Base-by-base conservation (phyloP, 2,113 vertebrate species). In the Azemiops feae region DNA sequence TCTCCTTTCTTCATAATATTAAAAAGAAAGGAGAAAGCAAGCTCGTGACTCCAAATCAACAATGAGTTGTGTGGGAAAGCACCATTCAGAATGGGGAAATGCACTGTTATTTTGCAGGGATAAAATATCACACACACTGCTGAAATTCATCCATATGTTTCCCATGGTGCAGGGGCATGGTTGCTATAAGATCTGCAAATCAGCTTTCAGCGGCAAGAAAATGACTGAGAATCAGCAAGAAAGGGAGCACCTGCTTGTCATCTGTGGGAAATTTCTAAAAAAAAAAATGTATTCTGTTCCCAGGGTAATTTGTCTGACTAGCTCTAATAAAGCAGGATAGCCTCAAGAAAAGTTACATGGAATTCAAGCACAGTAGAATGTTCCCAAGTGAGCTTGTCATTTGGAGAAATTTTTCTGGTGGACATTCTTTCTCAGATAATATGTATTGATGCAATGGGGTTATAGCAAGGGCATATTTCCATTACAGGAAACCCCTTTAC, bases 201-300 rank as follows among this genome's bases (percentile, higher is more conserved):
- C 43, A 85, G 88, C 39, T 85, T 92, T 89, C 60, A 39, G 85
- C 69, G 39, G 22, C 5, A 11, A 86, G 45, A 86, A 58, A 60
- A 6, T 89, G 74, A 57, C 74, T 25, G 53, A 87, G 85, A 27
- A 27, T 60, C 45, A 53, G 81, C 30, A 27, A 88, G 45, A 89
- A 23, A 57, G 1, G 14, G 88, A 92, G 85, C 92, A 64, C 92
- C 92, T 93, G 89, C 55, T 93, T 93, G 74, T 93, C 74, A 93
- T 90, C 92, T 93, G 81, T 93, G 92, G 92, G 74, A 90, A 90
- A 87, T 89, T 85, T 58, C 69, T 92, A 55, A 89, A 89, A 60
- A 58, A 60, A 64, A 88, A 74, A 92, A 30, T 2, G 43, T 87
- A 60, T 60, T 64, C n/a, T 93, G 89, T 93, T 93, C 92, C 89